phyloP scores from a whole-genome alignment of 2,888 invertebrate genomes.

The Halictus quadricinctus region DNA sequence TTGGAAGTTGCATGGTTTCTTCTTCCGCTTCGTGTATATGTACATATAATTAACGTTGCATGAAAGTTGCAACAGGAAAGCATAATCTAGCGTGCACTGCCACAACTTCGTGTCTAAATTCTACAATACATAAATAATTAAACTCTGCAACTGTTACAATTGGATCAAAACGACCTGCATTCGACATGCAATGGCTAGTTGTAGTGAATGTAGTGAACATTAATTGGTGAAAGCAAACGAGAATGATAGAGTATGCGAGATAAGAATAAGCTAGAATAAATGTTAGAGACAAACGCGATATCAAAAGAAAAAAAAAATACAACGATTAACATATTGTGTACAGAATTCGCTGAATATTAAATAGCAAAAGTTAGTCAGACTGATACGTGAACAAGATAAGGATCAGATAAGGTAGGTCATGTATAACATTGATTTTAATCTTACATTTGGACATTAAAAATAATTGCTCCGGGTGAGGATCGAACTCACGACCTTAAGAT shows the following conservation, averaged over 20 bases:
- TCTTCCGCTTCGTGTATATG: neutral
- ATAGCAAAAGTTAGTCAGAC: neutral
- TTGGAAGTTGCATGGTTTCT: too few relatives aligned
- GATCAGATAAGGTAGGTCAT: neutral
- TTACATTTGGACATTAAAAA: slow-evolving; percentile 27
- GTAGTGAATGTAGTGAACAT: neutral
- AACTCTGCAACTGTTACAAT: too few relatives aligned
- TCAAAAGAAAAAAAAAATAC: neutral
- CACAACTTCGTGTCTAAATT: neutral
- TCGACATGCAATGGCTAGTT: neutral
- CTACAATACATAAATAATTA: neutral
- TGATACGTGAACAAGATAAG: neutral
- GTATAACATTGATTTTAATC: neutral
- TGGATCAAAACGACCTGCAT: neutral
- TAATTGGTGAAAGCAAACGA: neutral
- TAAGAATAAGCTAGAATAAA: neutral
- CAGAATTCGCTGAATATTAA: neutral
- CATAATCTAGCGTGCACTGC: neutral
- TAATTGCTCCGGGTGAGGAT: slow-evolving; percentile 93
- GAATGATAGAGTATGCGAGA: neutral
- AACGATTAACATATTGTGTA: neutral
- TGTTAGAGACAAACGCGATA: neutral
- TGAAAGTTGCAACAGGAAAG: neutral
- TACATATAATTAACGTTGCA: neutral
- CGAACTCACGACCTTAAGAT: slow-evolving; percentile 95